These are phyloP conservation scores for Nematostella vectensis DNA, from an alignment of 92 coral and sea anemone genomes.

Conservation along the genomic window DNA sequence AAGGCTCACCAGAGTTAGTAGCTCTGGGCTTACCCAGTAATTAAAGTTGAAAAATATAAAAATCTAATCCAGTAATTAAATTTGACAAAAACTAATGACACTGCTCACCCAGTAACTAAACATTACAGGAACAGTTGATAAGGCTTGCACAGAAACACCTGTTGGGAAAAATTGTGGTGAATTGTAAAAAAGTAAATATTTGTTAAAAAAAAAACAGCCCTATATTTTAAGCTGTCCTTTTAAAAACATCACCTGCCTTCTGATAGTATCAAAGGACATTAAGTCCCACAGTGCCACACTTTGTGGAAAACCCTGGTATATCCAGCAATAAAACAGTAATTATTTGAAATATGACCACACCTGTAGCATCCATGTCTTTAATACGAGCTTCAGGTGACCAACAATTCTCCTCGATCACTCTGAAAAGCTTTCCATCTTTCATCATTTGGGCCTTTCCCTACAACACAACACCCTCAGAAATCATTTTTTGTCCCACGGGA, in stretches of 20 bases:
- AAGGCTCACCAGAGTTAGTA: too few species aligned
- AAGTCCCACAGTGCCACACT: too few species aligned
- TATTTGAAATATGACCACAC: constrained; percentile 10
- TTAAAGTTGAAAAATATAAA: not conserved
- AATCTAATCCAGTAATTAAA: not conserved
- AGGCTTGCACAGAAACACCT: constrained; percentile 87
- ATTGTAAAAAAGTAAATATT: too few species aligned
- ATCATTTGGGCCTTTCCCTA: constrained; percentile 95
- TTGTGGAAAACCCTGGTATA: too few species aligned
- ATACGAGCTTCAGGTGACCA: constrained; percentile 93
- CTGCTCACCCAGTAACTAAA: constrained; percentile 89
- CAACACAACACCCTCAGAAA: too few species aligned
- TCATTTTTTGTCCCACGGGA: not conserved
- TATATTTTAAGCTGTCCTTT: too few species aligned
- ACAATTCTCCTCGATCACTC: constrained; percentile 89
- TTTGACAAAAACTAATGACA: too few species aligned
- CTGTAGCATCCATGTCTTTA: constrained; percentile 91
- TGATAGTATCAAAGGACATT: too few species aligned
- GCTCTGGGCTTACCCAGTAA: too few species aligned
- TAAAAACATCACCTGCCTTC: too few species aligned
- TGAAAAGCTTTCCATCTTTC: constrained; percentile 85
- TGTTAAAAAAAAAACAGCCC: not conserved
- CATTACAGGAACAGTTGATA: constrained; percentile 98
- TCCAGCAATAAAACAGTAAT: too few species aligned
- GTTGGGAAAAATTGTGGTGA: too few species aligned